Percentiles rank a stretch among this genome's conserved stretches.
Conservation (phyloP, 2,113 vertebrate genomes). For the Herpailurus yagouaroundi region DNA sequence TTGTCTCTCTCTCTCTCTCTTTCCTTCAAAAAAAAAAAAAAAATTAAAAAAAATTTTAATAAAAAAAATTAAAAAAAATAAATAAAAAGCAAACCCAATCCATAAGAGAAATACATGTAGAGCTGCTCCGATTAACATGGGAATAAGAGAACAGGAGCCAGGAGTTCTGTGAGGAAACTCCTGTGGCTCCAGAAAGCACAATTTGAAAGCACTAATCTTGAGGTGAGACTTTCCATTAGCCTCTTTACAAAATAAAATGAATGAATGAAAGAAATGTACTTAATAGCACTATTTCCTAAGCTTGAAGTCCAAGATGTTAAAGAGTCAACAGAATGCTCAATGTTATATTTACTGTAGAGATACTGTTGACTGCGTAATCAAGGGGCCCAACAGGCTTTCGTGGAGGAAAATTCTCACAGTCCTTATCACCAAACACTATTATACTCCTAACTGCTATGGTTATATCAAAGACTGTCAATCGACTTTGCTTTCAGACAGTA, state of each 20-base stretch:
- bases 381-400: background rate
- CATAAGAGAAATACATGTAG: background rate
- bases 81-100: background rate
- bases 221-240: background rate
- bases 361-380: background rate
- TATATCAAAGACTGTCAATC: background rate
- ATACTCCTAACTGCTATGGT: background rate
- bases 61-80: no score
- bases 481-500: background rate
- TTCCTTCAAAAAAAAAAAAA: no score
- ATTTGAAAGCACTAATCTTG: background rate
- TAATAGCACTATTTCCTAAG: background rate
- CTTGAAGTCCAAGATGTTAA: background rate
- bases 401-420: background rate
- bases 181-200: background rate
- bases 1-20: no score
- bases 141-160: background rate
- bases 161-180: background rate
- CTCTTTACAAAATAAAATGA: constrained; percentile 32
- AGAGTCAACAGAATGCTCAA: background rate
- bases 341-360: background rate
- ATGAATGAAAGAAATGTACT: constrained; percentile 12
- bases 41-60: no score
- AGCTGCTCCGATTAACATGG: background rate
- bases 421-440: background rate